Percentiles rank a stretch among this genome's conserved stretches.
Evolutionary conservation across 2,797 vertebrate species (phyloP).

Genomic region (Premnoplex brunnescens): DNA sequence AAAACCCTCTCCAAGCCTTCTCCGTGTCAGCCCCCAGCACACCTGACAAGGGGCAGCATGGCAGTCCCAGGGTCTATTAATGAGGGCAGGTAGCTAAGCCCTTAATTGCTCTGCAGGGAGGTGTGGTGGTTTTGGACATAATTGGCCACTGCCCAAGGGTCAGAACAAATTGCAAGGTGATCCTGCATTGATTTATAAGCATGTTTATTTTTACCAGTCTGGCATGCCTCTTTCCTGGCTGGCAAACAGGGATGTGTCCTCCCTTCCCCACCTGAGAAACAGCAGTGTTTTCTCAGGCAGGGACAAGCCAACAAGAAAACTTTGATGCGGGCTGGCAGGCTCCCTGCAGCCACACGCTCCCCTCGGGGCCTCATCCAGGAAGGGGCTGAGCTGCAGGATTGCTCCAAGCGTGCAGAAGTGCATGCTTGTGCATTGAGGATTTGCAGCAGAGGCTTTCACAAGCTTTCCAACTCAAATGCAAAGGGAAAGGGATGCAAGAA

Average conservation of each 20-base stretch:
- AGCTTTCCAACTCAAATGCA: background rate
- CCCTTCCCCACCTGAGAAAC: background rate
- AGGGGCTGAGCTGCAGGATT: background rate
- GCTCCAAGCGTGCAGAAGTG: fast-evolving
- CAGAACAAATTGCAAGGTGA: constrained; percentile 1
- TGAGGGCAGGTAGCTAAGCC: background rate
- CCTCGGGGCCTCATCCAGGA: background rate
- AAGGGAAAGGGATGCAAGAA: background rate
- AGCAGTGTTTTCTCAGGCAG: background rate
- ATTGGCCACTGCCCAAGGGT: background rate
- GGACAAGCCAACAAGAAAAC: background rate
- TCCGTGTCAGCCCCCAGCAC: background rate
- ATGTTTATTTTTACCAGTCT: constrained; percentile 26
- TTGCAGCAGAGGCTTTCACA: background rate
- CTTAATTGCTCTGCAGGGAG: background rate
- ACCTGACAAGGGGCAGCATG: fast-evolving
- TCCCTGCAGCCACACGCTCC: background rate
- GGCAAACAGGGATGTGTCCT: background rate
- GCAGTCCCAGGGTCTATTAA: background rate
- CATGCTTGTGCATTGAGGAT: fast-evolving
- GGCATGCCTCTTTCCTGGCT: background rate
- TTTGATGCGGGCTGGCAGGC: background rate
- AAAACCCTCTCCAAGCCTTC: background rate
- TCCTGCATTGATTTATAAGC: background rate
- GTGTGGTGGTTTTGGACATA: background rate